Conservation (phyloP, 2,888 invertebrate species). For the Acheta domesticus region DNA sequence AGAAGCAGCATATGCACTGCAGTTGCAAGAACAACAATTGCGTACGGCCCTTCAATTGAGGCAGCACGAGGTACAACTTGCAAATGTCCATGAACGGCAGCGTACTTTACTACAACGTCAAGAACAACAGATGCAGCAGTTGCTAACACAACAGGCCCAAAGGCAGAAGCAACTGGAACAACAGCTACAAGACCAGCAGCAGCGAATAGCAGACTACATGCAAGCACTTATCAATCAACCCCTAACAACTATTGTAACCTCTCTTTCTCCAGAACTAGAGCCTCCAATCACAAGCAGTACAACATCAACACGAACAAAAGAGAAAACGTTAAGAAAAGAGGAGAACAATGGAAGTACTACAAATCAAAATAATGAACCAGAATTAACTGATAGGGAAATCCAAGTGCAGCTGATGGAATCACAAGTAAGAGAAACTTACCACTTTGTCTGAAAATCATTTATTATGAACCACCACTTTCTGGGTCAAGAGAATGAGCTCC, state of each 20-base stretch:
- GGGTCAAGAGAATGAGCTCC: no score
- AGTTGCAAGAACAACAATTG: conserved; percentile 5
- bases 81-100: not conserved
- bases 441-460: no score
- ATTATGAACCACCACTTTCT: no score
- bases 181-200: not conserved
- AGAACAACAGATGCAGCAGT: not conserved
- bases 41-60: not conserved
- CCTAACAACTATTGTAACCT: not conserved
- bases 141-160: not conserved
- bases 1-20: not conserved
- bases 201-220: not conserved
- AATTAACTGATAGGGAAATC: not conserved
- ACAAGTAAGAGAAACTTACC: not conserved
- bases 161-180: not conserved
- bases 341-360: not conserved
- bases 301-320: not conserved
- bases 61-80: not conserved
- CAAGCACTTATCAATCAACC: not conserved
- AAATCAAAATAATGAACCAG: not conserved
- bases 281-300: not conserved
- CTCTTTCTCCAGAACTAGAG: not conserved
- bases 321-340: not conserved
- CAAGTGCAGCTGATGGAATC: not conserved
- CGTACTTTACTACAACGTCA: not conserved